Evolutionary conservation across 2,888 invertebrate genomes (phyloP), one percentile per base, ranked within the genome.

Genomic region (Labia minor): DNA sequence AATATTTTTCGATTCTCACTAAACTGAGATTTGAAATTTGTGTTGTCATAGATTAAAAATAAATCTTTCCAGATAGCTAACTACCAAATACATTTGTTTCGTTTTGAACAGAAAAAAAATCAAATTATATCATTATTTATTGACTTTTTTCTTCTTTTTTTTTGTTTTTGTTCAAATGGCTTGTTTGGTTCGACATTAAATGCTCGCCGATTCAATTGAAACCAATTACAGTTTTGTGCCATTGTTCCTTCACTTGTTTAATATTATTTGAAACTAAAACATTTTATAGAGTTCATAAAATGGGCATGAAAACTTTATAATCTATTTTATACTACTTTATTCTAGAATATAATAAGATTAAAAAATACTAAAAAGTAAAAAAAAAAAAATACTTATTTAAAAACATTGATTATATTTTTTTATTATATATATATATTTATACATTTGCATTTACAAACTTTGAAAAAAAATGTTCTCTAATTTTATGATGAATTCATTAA

Each of bases 101-200:
- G 49, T 16, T n/a, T 49, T 49, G 49, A 14, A 49, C 6, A 33
- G 11, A 49, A 49, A 49, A 49, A 49, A 49, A 49, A 49, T 49
- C 49, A 49, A 49, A 49, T 49, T 49, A 49, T n/a, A 49, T 49
- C n/a, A 49, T 49, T 49, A 49, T 49, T 49, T 49, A 49, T 49
- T 49, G 26, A 26, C 4, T 26, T 26, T 26, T 6, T 3, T 26
- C 4, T 26, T 26, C 26, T 6, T 3, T 26, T n/a, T n/a, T n/a
- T n/a, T n/a, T n/a, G n/a, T n/a, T n/a, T n/a, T n/a, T n/a, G n/a
- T n/a, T n/a, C n/a, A 33, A 11, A 14, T 49, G 16, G n/a, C n/a
- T 49, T 16, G 49, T 49, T 49, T 49, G 2, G 49, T 49, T 49
- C 14, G 3, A 3, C 49, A 49, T 16, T 49, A n/a, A 49, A 49